These are phyloP conservation scores for Pipra filicauda DNA, from an alignment of 2,113 vertebrate genomes.

Conservation along the genomic window DNA sequence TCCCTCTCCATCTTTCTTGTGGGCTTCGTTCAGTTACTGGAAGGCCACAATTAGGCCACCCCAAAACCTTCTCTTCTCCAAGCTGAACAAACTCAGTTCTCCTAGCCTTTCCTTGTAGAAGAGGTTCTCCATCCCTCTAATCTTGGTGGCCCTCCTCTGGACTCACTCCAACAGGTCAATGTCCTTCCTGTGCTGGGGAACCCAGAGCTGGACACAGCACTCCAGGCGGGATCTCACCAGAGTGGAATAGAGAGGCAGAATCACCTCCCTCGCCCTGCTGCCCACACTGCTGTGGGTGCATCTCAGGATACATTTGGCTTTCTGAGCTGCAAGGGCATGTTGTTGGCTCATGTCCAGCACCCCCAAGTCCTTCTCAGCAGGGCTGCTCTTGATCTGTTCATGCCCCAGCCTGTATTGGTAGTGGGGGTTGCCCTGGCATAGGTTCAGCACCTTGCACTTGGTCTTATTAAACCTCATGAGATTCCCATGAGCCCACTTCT, in stretches of 20 bases:
- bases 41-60: neutral
- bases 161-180: neutral
- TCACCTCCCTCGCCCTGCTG: neutral
- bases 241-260: neutral
- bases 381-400: neutral
- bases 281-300: rapidly evolving
- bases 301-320: neutral
- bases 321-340: neutral
- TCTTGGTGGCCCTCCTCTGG: neutral
- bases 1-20: neutral
- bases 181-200: neutral
- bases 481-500: neutral
- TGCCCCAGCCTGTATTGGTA: neutral
- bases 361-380: neutral
- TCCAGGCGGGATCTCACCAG: neutral
- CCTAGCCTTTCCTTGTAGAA: neutral
- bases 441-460: neutral
- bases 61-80: neutral
- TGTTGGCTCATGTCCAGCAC: neutral
- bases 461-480: neutral
- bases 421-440: rapidly evolving
- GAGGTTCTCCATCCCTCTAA: neutral
- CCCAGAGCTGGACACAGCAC: neutral
- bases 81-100: neutral
- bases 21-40: neutral